phyloP scores from a whole-genome alignment of 1,140 invertebrate genomes.

The Whitmania pigra region DNA sequence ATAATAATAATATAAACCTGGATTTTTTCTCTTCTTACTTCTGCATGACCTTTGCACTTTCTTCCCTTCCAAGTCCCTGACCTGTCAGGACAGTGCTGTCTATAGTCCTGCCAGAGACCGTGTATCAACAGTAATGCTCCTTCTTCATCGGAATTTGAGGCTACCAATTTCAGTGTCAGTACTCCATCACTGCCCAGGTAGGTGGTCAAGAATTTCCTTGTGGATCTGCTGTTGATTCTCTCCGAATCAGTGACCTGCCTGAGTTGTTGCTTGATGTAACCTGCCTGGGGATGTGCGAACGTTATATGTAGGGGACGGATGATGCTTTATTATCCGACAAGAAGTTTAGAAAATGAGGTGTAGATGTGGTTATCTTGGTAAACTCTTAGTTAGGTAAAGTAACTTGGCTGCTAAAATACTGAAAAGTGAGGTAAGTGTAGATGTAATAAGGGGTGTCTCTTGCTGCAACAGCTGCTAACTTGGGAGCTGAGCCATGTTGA shows the following conservation, averaged over 20 bases:
- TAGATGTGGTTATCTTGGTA: no score
- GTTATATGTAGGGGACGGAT: background rate
- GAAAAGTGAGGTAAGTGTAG: background rate
- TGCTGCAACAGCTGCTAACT: background rate
- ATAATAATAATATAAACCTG: no score
- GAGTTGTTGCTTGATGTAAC: conserved; percentile 1
- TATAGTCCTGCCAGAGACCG: conserved; percentile 23
- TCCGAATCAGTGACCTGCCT: background rate
- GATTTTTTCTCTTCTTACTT: no score
- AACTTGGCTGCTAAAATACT: no score
- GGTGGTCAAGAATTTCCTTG: conserved; percentile 24
- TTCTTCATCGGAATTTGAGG: conserved; percentile 34
- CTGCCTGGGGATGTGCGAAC: background rate
- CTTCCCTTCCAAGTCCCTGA: background rate
- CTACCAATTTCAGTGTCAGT: conserved; percentile 40
- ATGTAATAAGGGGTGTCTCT: background rate
- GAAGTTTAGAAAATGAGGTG: no score
- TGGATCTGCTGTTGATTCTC: background rate
- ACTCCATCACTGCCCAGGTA: conserved; percentile 43
- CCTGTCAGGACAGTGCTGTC: background rate
- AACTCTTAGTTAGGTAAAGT: no score
- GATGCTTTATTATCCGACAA: no score
- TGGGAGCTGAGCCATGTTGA: background rate
- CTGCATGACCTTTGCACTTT: conserved; percentile 3
- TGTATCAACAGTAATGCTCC: conserved; percentile 16